Base-by-base conservation (phyloP, 2,797 vertebrate species). In the Sebastes goodei region DNA sequence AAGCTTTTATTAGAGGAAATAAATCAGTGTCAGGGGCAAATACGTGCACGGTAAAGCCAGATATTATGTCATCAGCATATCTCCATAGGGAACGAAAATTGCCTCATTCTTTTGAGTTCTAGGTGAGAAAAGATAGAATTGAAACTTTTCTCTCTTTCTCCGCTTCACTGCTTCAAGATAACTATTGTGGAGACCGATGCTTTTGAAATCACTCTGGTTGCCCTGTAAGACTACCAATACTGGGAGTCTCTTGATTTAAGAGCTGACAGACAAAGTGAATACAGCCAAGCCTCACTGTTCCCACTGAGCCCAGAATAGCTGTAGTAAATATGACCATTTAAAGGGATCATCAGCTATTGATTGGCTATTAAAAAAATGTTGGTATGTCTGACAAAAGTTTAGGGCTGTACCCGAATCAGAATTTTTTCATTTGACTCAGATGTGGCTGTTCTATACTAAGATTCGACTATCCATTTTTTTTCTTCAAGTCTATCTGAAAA, bases 161-260 rank as follows among this genome's bases (percentile, higher is more conserved):
- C 77, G 90, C 91, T 92, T 89, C 87, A 81, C 80, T 90, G 90
- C 60, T 90, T 92, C 86, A 71, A 90, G 92, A 93, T 92, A 92
- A 92, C 85, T 80, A 85, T 71, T 86, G 88, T 83, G 84, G 86
- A 92, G 90, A 83, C 71, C 65, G 21, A 75, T 85, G 84, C 84
- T 86, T 87, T 88, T 84, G 82, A 87, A 90, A 90, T 93, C 90
- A 88, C 89, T 83, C 86, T 32, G 62, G 84, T 85, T 85, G 81
- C 81, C 84, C 88, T 80, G 83, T 86, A 91, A 86, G 87, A 89
- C 89, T 79, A 84, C 82, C 83, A 85, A 87, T 88, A 85, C 86
- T 79, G 84, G 70, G 85, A 90, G 81, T 76, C 80, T 87, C 86
- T 88, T 90, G 88, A 93, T 90, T 88, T 87, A 88, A 82, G 71